These are phyloP conservation scores for Gnathonemus longibarbis DNA, from an alignment of 2,113 vertebrate genomes.

Conservation along the genomic window DNA sequence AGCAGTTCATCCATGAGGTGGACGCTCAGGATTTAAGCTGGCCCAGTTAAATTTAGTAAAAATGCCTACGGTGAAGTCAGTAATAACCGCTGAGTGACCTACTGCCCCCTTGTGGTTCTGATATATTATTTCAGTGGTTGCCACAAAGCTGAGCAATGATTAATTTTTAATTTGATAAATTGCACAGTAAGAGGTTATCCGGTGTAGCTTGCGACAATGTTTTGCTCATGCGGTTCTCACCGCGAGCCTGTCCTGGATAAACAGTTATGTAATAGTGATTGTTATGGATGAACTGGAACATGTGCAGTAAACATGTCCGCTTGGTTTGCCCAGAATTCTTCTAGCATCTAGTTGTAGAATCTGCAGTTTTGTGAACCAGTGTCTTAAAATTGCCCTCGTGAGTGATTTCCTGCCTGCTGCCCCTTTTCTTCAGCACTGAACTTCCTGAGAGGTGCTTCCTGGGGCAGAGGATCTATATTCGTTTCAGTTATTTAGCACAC, in stretches of 20 bases:
- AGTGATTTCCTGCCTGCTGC: background rate
- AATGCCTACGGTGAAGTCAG: conserved; percentile 21
- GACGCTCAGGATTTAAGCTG: background rate
- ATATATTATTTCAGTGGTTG: background rate
- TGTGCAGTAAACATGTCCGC: background rate
- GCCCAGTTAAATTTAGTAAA: conserved; percentile 33
- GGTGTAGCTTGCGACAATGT: background rate
- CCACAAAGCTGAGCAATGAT: background rate
- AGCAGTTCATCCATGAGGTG: background rate
- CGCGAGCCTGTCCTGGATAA: background rate
- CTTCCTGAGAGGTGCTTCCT: background rate
- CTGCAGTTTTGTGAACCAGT: background rate
- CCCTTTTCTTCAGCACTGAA: background rate
- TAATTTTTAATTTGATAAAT: background rate
- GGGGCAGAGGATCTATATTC: background rate
- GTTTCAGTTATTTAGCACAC: background rate
- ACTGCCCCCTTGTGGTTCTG: conserved; percentile 38
- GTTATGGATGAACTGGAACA: background rate
- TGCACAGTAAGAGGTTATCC: background rate
- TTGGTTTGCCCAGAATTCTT: background rate
- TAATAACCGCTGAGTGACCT: background rate
- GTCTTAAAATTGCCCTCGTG: background rate
- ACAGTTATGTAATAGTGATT: background rate
- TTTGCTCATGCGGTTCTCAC: background rate
- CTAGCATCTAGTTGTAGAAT: background rate